Evolutionary conservation across 2,888 invertebrate genomes (phyloP).

Genomic region (Archaeoteleia sp.): DNA sequence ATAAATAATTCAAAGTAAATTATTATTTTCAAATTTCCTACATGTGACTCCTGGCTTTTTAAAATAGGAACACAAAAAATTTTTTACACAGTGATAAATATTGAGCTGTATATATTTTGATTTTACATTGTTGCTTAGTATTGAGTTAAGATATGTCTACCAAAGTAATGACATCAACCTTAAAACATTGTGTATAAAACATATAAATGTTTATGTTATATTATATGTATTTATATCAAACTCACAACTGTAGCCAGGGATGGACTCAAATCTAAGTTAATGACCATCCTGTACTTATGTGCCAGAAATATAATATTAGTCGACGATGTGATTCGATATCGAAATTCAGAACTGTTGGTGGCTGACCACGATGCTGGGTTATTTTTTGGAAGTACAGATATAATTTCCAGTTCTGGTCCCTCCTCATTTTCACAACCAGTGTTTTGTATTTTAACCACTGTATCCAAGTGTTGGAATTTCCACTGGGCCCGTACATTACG

Average conservation of each 20-base stretch:
- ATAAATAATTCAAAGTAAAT: too few relatives aligned
- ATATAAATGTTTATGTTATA: too few relatives aligned
- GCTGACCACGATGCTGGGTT: slow-evolving; percentile 75
- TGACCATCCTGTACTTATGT: slow-evolving; percentile 83
- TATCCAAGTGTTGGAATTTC: slow-evolving; percentile 83
- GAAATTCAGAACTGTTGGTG: slow-evolving; percentile 74
- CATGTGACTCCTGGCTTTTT: too few relatives aligned
- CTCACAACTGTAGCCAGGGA: slow-evolving; percentile 83
- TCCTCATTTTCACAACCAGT: slow-evolving; percentile 70
- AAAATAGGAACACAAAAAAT: too few relatives aligned
- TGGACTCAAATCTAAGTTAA: slow-evolving; percentile 86
- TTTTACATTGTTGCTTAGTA: too few relatives aligned
- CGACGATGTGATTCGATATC: slow-evolving; percentile 77
- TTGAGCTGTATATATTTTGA: too few relatives aligned
- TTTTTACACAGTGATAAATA: too few relatives aligned
- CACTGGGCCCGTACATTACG: slow-evolving; percentile 84
- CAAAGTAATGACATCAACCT: background rate
- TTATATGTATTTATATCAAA: slow-evolving; percentile 38
- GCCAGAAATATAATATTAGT: slow-evolving; percentile 82
- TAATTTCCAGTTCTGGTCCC: slow-evolving; percentile 78
- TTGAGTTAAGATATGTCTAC: slow-evolving; percentile 9
- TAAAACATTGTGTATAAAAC: slow-evolving; percentile 5
- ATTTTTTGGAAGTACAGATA: slow-evolving; percentile 79
- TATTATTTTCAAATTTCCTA: too few relatives aligned
- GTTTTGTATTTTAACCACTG: slow-evolving; percentile 76